phyloP scores from a whole-genome alignment of 2,888 invertebrate genomes.

The Chymomyza amoena region DNA sequence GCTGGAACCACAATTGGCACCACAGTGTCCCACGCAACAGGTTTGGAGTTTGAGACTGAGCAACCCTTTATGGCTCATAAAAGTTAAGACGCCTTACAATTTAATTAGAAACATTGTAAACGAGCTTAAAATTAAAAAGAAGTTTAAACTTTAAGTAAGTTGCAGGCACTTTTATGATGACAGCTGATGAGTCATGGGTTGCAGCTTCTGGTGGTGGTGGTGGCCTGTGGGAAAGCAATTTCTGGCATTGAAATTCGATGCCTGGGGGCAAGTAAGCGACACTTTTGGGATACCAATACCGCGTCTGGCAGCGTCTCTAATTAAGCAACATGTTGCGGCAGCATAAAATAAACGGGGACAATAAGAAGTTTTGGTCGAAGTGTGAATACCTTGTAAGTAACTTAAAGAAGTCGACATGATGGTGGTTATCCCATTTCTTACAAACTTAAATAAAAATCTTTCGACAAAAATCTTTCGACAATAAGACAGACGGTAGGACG shows the following conservation, averaged over 20 bases:
- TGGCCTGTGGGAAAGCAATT: constrained; percentile 32
- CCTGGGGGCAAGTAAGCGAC: constrained; percentile 40
- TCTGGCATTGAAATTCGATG: constrained; percentile 34
- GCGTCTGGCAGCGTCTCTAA: constrained; percentile 31
- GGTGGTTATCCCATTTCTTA: no score
- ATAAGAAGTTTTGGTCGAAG: background rate
- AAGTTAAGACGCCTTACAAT: background rate
- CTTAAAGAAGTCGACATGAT: no score
- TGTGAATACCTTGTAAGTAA: background rate
- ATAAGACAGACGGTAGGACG: no score
- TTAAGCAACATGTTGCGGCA: constrained; percentile 61
- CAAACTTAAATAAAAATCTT: no score
- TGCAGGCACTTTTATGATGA: background rate
- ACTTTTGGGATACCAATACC: constrained; percentile 25
- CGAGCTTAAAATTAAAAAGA: constrained; percentile 40
- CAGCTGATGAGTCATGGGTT: constrained; percentile 23
- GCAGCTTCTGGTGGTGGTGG: background rate
- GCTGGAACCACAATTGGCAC: constrained; percentile 32
- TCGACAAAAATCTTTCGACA: no score
- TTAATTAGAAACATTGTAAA: background rate
- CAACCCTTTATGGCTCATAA: background rate
- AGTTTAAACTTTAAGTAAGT: constrained; percentile 6
- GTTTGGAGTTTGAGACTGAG: constrained; percentile 33
- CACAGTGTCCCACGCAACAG: constrained; percentile 66
- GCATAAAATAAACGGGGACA: constrained; percentile 34